Evolutionary conservation across 2,888 invertebrate genomes (phyloP), one percentile per base, ranked within the genome.

Genomic region (Lacanobia wlatinum): DNA sequence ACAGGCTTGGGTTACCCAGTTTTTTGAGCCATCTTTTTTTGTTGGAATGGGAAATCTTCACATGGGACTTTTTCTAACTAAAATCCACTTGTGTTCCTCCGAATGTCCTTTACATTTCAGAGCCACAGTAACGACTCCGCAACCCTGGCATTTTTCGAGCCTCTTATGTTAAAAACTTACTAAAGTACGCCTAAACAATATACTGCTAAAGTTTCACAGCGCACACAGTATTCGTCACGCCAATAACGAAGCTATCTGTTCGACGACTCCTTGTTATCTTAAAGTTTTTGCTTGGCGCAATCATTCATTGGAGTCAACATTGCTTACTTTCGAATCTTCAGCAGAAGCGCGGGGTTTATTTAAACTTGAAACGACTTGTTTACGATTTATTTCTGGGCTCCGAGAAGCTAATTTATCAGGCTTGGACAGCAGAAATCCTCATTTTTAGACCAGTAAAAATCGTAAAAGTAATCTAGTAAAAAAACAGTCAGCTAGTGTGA

Each of bases 261-360:
- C 50, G n/a, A 60, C 28, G 61, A 65, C 48, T 60, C 50, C 60
- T 58, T 65, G 68, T 59, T 73, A 56, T 65, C 64, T 48, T 43
- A 65, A 83, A 73, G 59, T 78, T 78, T 70, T 59, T 70, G 60
- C 69, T 58, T 48, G 34, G 34, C 67, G 34, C 50, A 59, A 75
- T 62, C 70, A 70, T 48, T 83, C 61, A 73, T 69, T 60, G 55
- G 12, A 80, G 21, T 76, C 61, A 52, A 80, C 63, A 66, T 59
- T 65, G 52, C 43, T 64, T 55, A 50, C 40, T 70, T 18, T 56
- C 56, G 56, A 74, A 59, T 73, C 62, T 78, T 34, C 38, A 68
- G 53, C 18, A 56, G 55, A 52, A 67, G 55, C 48, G 50, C 38
- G 23, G 48, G 4, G 16, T 48, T 34, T 69, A 66, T 73, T 78